Conservation (phyloP, 2,113 vertebrate genomes). For the Epinephelus fuscoguttatus region DNA sequence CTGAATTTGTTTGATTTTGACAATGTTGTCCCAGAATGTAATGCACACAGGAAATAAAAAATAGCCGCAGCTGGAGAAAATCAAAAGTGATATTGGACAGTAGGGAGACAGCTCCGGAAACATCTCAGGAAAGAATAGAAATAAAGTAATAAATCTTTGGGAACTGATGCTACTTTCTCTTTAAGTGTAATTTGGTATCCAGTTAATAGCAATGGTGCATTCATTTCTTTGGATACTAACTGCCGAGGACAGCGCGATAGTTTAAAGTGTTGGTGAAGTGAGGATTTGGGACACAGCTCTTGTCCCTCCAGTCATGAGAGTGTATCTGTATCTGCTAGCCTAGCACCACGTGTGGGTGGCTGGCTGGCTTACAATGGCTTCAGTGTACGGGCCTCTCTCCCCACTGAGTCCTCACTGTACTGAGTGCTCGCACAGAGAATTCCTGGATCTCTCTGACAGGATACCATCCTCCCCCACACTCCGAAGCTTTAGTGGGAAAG, state of each 20-base stretch:
- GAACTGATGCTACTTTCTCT: background rate
- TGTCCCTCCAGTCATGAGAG: constrained; percentile 46
- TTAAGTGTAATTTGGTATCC: background rate
- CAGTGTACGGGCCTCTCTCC: constrained; percentile 75
- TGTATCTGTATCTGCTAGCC: constrained; percentile 54
- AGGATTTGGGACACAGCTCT: constrained; percentile 15
- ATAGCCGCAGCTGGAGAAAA: background rate
- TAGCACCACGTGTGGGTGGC: constrained; percentile 69
- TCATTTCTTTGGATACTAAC: background rate
- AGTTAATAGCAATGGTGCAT: background rate
- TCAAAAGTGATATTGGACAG: background rate
- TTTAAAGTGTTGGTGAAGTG: background rate
- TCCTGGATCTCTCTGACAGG: constrained; percentile 64
- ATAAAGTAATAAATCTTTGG: background rate
- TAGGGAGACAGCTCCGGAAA: background rate
- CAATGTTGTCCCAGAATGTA: background rate
- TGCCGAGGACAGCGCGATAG: background rate
- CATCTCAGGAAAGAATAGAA: background rate
- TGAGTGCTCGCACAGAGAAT: constrained; percentile 54
- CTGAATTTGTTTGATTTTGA: background rate
- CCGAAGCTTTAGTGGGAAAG: constrained; percentile 57
- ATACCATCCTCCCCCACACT: constrained; percentile 50
- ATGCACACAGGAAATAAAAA: background rate
- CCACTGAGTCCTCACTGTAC: constrained; percentile 67
- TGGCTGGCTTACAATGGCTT: constrained; percentile 74